Evolutionary conservation across 1,140 invertebrate species (phyloP).

Genomic region (Hylaeus volcanicus): DNA sequence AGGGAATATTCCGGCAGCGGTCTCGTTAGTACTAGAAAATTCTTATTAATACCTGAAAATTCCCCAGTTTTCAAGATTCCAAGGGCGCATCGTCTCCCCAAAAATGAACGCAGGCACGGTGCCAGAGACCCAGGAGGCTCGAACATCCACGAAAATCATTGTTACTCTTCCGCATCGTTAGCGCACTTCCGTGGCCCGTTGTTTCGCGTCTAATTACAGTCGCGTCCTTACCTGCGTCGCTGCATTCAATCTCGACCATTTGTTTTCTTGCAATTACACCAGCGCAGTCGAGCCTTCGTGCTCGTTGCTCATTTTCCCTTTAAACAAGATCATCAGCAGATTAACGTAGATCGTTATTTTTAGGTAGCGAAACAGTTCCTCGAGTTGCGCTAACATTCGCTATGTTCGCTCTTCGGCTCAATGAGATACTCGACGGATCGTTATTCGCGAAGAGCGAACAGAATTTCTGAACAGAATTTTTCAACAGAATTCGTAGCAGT

Average conservation of each 20-base stretch:
- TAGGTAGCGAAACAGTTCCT: too few relatives aligned
- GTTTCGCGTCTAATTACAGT: conserved; percentile 22
- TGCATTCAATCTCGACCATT: conserved; percentile 22
- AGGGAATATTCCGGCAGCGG: not conserved
- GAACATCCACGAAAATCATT: conserved; percentile 4
- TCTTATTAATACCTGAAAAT: not conserved
- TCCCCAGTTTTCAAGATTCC: not conserved
- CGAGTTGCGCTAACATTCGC: too few relatives aligned
- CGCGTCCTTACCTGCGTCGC: conserved; percentile 18
- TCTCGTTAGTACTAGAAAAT: too few relatives aligned
- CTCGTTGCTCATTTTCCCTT: conserved; percentile 9
- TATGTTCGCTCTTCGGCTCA: too few relatives aligned
- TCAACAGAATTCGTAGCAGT: too few relatives aligned
- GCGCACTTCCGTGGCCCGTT: conserved; percentile 8
- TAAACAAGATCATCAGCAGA: not conserved
- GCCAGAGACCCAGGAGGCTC: not conserved
- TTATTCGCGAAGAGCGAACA: too few relatives aligned
- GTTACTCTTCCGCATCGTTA: conserved; percentile 31
- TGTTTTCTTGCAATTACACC: conserved; percentile 7
- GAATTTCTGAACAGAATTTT: too few relatives aligned
- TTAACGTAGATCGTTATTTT: not conserved
- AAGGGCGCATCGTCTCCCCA: not conserved
- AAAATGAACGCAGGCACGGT: not conserved
- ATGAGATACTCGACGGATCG: too few relatives aligned
- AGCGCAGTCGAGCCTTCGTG: not conserved